Percentiles rank a stretch among this genome's conserved stretches.
Conservation (phyloP, 2,113 vertebrate genomes). For the Spizaetus ornatus region DNA sequence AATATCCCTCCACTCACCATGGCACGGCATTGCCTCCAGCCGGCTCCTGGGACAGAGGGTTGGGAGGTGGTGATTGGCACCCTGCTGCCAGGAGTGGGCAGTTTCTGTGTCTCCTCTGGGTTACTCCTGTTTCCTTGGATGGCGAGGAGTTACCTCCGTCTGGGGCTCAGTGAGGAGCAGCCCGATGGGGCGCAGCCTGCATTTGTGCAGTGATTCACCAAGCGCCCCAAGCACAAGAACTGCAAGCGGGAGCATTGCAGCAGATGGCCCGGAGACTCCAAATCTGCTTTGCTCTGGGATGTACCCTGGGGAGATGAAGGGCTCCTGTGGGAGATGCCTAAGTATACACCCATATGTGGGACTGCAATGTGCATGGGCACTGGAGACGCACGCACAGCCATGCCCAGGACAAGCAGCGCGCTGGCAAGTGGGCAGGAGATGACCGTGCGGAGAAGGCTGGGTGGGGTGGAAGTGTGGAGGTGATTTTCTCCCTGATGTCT, state of each 20-base stretch:
- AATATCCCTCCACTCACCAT: rapidly evolving
- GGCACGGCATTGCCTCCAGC: rapidly evolving
- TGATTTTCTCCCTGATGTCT: background rate
- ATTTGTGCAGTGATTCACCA: background rate
- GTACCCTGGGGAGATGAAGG: background rate
- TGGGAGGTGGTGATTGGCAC: background rate
- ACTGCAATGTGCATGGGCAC: rapidly evolving
- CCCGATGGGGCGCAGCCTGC: rapidly evolving
- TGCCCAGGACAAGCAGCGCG: rapidly evolving
- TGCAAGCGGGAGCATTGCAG: rapidly evolving
- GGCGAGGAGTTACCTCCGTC: rapidly evolving
- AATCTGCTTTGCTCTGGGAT: background rate
- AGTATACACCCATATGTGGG: rapidly evolving
- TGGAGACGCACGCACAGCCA: rapidly evolving
- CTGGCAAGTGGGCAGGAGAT: background rate
- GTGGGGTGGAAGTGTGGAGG: background rate
- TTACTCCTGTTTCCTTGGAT: background rate
- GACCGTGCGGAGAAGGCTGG: background rate
- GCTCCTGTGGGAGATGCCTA: rapidly evolving
- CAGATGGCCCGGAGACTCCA: rapidly evolving
- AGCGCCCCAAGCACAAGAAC: background rate
- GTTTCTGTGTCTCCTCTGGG: background rate
- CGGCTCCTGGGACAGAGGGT: rapidly evolving
- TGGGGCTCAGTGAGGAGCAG: background rate
- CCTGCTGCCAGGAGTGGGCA: background rate